Base-by-base conservation (phyloP, 92 coral and sea anemone species). In the Pocillopora grandis region DNA sequence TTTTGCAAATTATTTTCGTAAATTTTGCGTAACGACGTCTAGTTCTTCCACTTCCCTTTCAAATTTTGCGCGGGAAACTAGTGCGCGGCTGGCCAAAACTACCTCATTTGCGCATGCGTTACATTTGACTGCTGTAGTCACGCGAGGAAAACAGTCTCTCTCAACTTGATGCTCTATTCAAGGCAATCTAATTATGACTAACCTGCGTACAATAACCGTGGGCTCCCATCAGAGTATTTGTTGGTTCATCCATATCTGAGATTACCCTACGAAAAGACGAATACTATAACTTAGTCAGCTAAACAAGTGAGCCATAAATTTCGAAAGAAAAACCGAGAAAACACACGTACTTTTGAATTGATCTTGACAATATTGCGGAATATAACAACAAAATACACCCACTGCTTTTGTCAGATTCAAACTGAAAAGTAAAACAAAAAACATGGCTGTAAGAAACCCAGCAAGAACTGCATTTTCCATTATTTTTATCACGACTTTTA, bases 151-250 rank as follows among this genome's bases (percentile, higher is more conserved):
- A 59, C 16, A 59, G 62, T 59, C 18, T 66, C 0, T 66, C 27
- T 73, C 17, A n/a, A 58, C 23, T 14, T 13, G 17, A 56, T 11
- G 14, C 56, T 21, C 8, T 10, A 10, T 2, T 58, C 42, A 55
- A 58, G 57, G 42, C 58, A 71, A 78, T 48, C 56, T 11, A 60
- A 17, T 12, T 27, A 27, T 27, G 31, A 23, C 81, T 12, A 59
- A 95, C 98, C 95, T 95, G 98, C 2, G 98, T 89, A 66, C 98
- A 95, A 83, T 95, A 95, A 21, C 90, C 95, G 88, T 95, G 98
- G 27, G 97, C 98, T n/a, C 98, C 98, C 98, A 95, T 95, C 67
- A 95, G 90, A 14, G 84, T 91, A 62, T 88, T 88, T 7, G 83
- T 72, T 4, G 97, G 92, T 70, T 93, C 98, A 90, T 95, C 98